A percentile compares a stretch with the other conserved stretches of the same genome.
These are phyloP conservation scores for Narcine bancroftii DNA, from an alignment of 2,113 vertebrate genomes.

Conservation along the genomic window DNA sequence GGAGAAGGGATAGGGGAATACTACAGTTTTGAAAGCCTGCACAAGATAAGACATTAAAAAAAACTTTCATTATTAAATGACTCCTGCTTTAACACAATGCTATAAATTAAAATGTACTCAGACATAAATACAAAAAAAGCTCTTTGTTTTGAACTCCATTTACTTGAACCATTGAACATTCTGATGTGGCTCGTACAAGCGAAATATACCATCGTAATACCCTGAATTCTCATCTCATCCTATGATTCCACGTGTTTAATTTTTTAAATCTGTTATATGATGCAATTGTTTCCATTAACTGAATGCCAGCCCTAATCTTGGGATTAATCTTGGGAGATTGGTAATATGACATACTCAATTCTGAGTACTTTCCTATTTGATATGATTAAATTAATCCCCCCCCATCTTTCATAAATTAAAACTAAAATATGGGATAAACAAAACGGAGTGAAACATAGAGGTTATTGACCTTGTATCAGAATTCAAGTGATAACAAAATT, in stretches of 20 bases:
- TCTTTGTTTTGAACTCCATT: not conserved
- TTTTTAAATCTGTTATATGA: not conserved
- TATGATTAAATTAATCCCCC: not conserved
- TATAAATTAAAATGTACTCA: not conserved
- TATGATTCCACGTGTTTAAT: not conserved
- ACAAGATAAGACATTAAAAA: not conserved
- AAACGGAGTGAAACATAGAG: too few species aligned
- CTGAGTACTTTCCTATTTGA: not conserved
- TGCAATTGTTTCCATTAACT: not conserved
- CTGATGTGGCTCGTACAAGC: not conserved
- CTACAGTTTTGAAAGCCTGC: not conserved
- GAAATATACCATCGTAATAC: not conserved
- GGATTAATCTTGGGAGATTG: not conserved
- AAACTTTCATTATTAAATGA: not conserved
- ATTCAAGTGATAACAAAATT: too few species aligned
- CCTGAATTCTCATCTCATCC: not conserved
- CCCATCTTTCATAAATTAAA: too few species aligned
- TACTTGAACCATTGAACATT: not conserved
- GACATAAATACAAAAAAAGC: conserved; percentile 8
- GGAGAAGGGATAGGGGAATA: too few species aligned
- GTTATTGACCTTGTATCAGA: too few species aligned
- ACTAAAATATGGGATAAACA: too few species aligned
- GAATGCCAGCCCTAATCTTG: not conserved
- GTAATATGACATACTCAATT: not conserved
- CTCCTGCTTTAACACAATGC: not conserved